These are phyloP conservation scores for Pachyramphus minor DNA, from an alignment of 2,113 vertebrate genomes.

Conservation along the genomic window DNA sequence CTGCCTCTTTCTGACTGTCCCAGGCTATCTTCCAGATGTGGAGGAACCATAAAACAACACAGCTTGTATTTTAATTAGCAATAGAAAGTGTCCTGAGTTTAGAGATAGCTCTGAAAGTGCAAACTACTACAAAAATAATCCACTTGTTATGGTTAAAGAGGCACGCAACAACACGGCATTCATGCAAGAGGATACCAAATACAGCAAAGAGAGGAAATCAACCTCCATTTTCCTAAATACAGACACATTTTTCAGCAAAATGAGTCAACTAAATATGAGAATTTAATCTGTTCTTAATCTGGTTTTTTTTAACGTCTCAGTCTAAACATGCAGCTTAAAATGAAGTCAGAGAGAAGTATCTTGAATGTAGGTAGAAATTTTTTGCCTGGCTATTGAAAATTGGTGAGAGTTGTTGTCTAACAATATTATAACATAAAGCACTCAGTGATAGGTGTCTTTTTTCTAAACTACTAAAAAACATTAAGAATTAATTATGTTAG, in stretches of 20 bases:
- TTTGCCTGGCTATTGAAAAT: not conserved
- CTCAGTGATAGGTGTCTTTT: not conserved
- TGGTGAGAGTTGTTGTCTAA: not conserved
- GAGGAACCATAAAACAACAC: not conserved
- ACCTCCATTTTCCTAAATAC: not conserved
- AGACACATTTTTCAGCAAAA: not conserved
- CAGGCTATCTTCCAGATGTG: not conserved
- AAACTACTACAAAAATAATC: not conserved
- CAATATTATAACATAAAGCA: not conserved
- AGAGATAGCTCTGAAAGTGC: not conserved
- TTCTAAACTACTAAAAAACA: not conserved
- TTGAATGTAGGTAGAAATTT: not conserved
- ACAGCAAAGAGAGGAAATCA: not conserved
- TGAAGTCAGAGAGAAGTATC: not conserved
- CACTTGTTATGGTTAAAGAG: not conserved
- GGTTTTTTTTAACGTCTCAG: not conserved
- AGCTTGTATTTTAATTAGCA: not conserved
- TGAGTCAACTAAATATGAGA: not conserved
- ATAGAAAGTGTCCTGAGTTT: not conserved
- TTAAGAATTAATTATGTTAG: constrained; percentile 35
- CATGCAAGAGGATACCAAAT: not conserved
- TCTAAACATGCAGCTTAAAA: not conserved
- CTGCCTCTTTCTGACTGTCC: not conserved
- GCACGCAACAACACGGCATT: rapidly evolving
- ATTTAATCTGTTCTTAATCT: not conserved